Evolutionary conservation across 2,888 invertebrate genomes (phyloP), one percentile per base, ranked within the genome.

Genomic region (Eupithecia dodoneata): DNA sequence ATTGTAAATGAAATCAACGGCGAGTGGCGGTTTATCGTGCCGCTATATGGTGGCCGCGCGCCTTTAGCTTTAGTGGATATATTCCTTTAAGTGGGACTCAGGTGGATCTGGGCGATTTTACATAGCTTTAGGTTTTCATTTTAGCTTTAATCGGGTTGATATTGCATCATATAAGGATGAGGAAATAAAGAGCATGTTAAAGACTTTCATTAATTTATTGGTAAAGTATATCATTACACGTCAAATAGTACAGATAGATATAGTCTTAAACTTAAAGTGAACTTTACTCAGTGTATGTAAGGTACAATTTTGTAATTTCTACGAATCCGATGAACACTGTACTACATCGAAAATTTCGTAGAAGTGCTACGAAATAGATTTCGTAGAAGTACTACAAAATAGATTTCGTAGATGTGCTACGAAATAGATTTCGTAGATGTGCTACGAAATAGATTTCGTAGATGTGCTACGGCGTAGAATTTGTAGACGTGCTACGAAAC

Each of bases 1-100:
- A 94, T 94, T 94, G 94, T 93, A 94, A 94, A 94, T 94, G 94
- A 94, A 94, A 94, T 94, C 94, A 94, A 88, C 83, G 88, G 86
- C 88, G 90, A 94, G 94, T 89, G 90, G 85, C 82, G 82, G 86
- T 87, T 91, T 91, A 92, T 91, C 89, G 89, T 83, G 59, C 77
- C 55, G 72, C 72, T 41, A 42, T 71, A 52, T 30, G 30, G 71
- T 71, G 47, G 74, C 47, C 70, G 47, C 74, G 41, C 18, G 71
- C 71, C 76, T 80, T 79, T 80, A 76, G 42, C 12, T 66, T 66
- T 42, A 66, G 42, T 42, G 66, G 66, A 66, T 66, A 66, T 66
- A 66, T 66, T 41, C 65, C 65, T 65, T 65, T 66, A 66, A 42
- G 66, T 30, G 15, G n/a, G 41, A 66, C 42, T 42, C 66, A 66